Conservation (phyloP, 1,140 invertebrate species). For the Drepana arcuata region DNA sequence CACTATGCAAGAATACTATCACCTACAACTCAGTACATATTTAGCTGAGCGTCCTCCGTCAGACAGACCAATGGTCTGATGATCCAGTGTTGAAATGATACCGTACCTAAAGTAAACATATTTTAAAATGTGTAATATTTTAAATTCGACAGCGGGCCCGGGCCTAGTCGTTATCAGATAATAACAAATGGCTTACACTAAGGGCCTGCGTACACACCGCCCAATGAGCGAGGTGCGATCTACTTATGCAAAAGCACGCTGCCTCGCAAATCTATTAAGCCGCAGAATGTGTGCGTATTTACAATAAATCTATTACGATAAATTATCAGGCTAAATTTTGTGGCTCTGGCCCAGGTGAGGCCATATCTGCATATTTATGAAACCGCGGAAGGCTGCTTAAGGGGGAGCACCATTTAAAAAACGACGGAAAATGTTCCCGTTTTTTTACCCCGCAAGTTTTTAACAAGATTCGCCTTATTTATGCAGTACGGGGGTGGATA, state of each 20-base stretch:
- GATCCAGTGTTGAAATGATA: too few relatives aligned
- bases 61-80: too few relatives aligned
- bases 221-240: conserved; percentile 22
- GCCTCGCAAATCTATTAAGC: conserved; percentile 47
- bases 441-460: conserved; percentile 59
- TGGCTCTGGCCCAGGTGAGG: conserved; percentile 57
- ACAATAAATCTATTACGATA: conserved; percentile 64
- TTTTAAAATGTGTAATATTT: too few relatives aligned
- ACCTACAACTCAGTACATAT: too few relatives aligned
- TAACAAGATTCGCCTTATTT: conserved; percentile 70
- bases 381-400: conserved; percentile 55
- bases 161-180: conserved; percentile 26
- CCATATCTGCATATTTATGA: conserved; percentile 70
- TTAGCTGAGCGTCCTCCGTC: too few relatives aligned
- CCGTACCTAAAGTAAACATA: too few relatives aligned
- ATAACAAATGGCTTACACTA: conserved; percentile 32
- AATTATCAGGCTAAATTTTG: conserved; percentile 62
- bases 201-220: conserved; percentile 34
- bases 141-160: too few relatives aligned
- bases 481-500: conserved; percentile 49
- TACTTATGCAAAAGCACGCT: conserved; percentile 55
- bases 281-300: conserved; percentile 46
- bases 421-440: conserved; percentile 54
- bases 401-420: conserved; percentile 60
- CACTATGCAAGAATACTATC: too few relatives aligned